Base-by-base conservation (phyloP, 2,888 invertebrate genomes). In the Achlya flavicornis region DNA sequence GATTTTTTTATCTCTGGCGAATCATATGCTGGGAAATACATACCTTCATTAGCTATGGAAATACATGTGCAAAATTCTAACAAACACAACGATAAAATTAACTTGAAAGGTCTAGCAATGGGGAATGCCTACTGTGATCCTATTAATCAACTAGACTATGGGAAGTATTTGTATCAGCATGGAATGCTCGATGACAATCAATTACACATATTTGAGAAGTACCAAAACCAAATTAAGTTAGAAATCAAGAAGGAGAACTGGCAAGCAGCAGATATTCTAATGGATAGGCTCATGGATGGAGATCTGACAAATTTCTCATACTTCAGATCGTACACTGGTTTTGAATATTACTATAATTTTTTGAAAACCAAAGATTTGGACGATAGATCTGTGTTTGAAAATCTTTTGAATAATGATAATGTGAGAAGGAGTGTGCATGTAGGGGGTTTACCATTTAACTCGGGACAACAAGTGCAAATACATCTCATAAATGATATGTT, bases 311-410 rank as follows among this genome's bases (percentile, higher is more conserved):
- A 90, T 63, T 80, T 74, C 26, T 91, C 92, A 12, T 89, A 86
- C 59, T 97, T 96, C 78, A 95, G 94, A 79, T 95, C 95, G 69
- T 89, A 94, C 46, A 97, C 97, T 6, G 97, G 97, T 0, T 97
- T 96, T 66, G 84, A 95, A n/a, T 95, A 96, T 77, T 96, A 96
- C 75, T 97, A 95, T 79, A 97, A 97, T 80, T 96, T 95, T 77
- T 81, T 98, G 19, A 84, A 94, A 59, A 66, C 87, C 0, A 86
- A 94, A 0, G 85, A 92, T 6, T 93, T 94, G 16, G 84, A 88
- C 2, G 92, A 94, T 60, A 83, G 88, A 60, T 87, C 91, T 19
- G 79, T 89, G 1, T 88, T 90, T 43, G 71, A 73, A 0, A 65
- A 83, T n/a, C 72, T 92, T 26, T 72, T 94, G 1, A 77, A 89